These are phyloP conservation scores for Listrodromus nycthemerus DNA, from an alignment of 2,888 invertebrate species.

Conservation along the genomic window DNA sequence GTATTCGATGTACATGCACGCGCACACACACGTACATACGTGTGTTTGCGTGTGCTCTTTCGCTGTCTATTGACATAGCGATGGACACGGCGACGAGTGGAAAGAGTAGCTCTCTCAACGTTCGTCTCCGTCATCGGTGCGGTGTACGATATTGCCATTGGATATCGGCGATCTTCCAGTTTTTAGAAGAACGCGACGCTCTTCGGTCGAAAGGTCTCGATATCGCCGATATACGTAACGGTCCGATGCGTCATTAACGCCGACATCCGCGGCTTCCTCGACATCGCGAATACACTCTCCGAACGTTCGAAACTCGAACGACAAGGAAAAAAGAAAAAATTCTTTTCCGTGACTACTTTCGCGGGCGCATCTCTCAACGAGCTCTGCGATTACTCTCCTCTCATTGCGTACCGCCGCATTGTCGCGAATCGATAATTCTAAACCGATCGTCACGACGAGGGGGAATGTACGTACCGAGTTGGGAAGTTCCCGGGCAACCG, in stretches of 20 bases:
- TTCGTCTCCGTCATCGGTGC: background rate
- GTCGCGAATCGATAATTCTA: too few species aligned
- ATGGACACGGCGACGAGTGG: background rate
- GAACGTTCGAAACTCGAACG: background rate
- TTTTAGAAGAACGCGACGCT: background rate
- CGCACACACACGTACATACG: too few species aligned
- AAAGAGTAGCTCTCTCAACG: background rate
- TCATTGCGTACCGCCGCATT: too few species aligned
- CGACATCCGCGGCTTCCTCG: background rate
- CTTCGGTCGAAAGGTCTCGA: background rate
- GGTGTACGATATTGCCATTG: background rate
- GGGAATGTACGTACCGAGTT: slow-evolving; percentile 41
- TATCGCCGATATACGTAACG: background rate
- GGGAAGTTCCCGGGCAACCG: slow-evolving; percentile 70
- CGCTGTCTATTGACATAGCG: too few species aligned
- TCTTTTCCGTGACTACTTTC: too few species aligned
- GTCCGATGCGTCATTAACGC: background rate
- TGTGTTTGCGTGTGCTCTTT: background rate
- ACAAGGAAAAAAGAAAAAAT: too few species aligned
- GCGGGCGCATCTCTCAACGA: too few species aligned
- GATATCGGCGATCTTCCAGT: background rate
- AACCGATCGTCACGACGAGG: slow-evolving; percentile 14
- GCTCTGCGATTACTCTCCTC: too few species aligned
- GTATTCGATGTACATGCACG: too few species aligned
- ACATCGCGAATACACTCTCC: background rate